phyloP scores from a whole-genome alignment of 2,797 vertebrate genomes.

The Sebastolobus alascanus region DNA sequence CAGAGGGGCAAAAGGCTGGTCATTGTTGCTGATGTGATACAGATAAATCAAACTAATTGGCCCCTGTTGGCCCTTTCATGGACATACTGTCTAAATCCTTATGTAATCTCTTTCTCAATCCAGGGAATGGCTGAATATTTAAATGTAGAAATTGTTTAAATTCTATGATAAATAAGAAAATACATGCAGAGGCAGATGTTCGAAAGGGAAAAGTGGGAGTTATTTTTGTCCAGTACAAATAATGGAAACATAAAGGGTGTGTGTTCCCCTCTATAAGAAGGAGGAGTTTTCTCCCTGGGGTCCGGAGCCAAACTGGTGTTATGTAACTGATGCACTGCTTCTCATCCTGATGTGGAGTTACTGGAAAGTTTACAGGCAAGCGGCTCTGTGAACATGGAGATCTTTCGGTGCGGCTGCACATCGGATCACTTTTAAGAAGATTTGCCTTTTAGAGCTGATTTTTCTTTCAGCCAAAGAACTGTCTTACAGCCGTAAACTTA shows the following conservation, averaged over 20 bases:
- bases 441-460: neutral
- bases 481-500: slow-evolving; percentile 7
- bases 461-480: slow-evolving; percentile 10
- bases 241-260: slow-evolving; percentile 48
- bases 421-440: neutral
- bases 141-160: neutral
- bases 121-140: neutral
- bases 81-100: slow-evolving; percentile 15
- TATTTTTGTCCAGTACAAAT: slow-evolving; percentile 30
- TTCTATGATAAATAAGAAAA: neutral
- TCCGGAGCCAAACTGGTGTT: slow-evolving; percentile 73
- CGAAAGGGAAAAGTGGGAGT: neutral
- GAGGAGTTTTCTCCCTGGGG: slow-evolving; percentile 73
- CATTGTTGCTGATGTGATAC: slow-evolving; percentile 58
- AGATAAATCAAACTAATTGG: slow-evolving; percentile 61
- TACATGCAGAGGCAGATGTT: neutral
- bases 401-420: neutral
- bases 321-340: slow-evolving; percentile 72
- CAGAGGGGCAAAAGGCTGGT: slow-evolving; percentile 48
- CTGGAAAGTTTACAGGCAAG: slow-evolving; percentile 45
- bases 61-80: slow-evolving; percentile 18
- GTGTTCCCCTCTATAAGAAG: slow-evolving; percentile 60
- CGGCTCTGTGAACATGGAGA: slow-evolving; percentile 13
- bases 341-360: slow-evolving; percentile 57
- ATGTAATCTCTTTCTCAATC: slow-evolving; percentile 16